Evolutionary conservation across 2,888 invertebrate species (phyloP).

Genomic region (Leucophenga montana): DNA sequence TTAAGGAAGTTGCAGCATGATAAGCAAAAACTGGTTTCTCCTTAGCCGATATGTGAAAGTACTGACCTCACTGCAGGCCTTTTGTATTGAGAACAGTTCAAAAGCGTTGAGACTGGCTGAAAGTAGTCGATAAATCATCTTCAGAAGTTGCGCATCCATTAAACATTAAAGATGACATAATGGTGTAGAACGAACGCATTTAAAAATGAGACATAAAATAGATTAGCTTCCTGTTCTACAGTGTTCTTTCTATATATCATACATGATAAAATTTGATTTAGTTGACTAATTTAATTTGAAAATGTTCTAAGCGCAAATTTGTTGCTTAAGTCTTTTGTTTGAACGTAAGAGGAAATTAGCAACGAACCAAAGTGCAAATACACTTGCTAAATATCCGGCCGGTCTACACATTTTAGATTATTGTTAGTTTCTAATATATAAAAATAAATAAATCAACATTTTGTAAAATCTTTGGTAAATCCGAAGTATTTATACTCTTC

Average conservation of each 20-base stretch:
- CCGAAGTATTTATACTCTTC: too few species aligned
- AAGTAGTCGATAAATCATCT: too few species aligned
- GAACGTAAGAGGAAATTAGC: neutral
- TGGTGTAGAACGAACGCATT: neutral
- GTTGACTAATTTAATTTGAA: too few species aligned
- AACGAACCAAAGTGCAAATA: neutral
- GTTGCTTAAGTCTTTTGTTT: slow-evolving; percentile 30
- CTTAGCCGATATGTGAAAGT: slow-evolving; percentile 14
- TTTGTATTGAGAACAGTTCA: neutral
- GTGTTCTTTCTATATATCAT: neutral
- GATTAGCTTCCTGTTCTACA: slow-evolving; percentile 3
- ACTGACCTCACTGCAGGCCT: slow-evolving; percentile 4
- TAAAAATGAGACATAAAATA: slow-evolving; percentile 7
- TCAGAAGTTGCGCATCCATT: too few species aligned
- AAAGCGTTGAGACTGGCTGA: too few species aligned
- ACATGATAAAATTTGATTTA: slow-evolving; percentile 45
- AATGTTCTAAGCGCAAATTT: slow-evolving; percentile 17
- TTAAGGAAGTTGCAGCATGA: neutral
- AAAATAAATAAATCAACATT: slow-evolving; percentile 10
- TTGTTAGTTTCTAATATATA: slow-evolving; percentile 16
- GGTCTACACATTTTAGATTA: neutral
- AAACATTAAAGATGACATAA: too few species aligned
- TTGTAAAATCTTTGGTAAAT: too few species aligned
- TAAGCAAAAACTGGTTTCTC: neutral
- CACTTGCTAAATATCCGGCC: neutral